Evolutionary conservation across 2,797 vertebrate species (phyloP).

Genomic region (Choloepus didactylus): DNA sequence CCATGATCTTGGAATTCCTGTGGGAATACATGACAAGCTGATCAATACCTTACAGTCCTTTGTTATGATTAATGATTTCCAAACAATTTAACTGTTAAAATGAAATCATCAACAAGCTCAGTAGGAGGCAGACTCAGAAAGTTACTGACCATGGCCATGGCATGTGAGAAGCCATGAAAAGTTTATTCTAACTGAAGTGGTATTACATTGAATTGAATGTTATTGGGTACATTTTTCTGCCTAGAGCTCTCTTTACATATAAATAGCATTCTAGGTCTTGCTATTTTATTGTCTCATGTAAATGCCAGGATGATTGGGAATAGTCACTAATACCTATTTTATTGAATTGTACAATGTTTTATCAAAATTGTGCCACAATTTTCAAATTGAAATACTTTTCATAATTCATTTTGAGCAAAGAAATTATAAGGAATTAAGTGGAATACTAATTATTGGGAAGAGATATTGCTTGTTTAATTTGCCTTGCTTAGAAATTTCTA

Average conservation of each 20-base stretch:
- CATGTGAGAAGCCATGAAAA: slow-evolving; percentile 79
- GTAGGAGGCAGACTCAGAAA: slow-evolving; percentile 84
- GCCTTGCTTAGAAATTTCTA: slow-evolving; percentile 77
- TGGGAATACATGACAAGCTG: slow-evolving; percentile 84
- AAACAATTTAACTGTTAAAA: slow-evolving; percentile 88
- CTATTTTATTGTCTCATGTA: neutral
- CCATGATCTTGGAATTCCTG: slow-evolving; percentile 7
- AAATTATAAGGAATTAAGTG: slow-evolving; percentile 79
- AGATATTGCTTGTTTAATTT: slow-evolving; percentile 80
- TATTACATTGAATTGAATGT: slow-evolving; percentile 76
- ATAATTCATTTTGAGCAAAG: slow-evolving; percentile 83
- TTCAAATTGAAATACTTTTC: slow-evolving; percentile 84
- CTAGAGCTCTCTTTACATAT: slow-evolving; percentile 45
- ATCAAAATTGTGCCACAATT: slow-evolving; percentile 43
- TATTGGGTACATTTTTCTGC: slow-evolving; percentile 63
- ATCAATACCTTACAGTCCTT: slow-evolving; percentile 85
- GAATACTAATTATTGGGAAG: slow-evolving; percentile 80
- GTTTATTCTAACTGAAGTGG: slow-evolving; percentile 80
- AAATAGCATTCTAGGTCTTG: neutral
- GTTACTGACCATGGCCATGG: slow-evolving; percentile 83
- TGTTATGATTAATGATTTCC: slow-evolving; percentile 86
- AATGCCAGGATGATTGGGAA: neutral
- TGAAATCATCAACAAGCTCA: slow-evolving; percentile 84
- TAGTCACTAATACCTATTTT: neutral
- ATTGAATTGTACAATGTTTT: neutral